Base-by-base conservation (phyloP, 2,113 vertebrate species). In the Syrrhaptes paradoxus region DNA sequence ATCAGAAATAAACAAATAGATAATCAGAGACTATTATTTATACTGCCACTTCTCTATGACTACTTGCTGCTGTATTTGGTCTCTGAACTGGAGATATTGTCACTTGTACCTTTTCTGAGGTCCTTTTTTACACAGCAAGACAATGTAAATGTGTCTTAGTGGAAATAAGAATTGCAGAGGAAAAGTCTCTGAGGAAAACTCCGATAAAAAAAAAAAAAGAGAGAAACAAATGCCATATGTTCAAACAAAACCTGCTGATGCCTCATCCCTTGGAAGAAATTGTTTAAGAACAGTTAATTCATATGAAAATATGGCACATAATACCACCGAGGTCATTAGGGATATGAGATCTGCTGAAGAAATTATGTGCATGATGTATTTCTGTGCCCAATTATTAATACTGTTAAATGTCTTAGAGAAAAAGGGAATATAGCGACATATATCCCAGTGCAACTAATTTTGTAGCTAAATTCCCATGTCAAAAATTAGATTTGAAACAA, bases 261-360 rank as follows among this genome's bases (percentile, higher is more conserved):
- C 55, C 63, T 74, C 48, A 93, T 73, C 84, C 68, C 29, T 85
- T 67, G 32, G 61, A 96, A 83, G 72, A 97, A 88, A 95, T 66
- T 67, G 71, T 70, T 90, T 87, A 93, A 73, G 91, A 95, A 91
- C 78, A 85, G 81, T 75, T 93, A 94, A 96, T 94, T 85, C 75
- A 36, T 41, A 88, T 18, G 51, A 94, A 95, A 96, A 90, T 87
- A 83, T 45, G 48, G 63, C 59, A 87, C 36, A 87, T 79, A 89
- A 82, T 66, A 65, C 62, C 45, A 82, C 34, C 51, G 85, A 94
- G 67, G 62, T 86, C 70, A 93, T 29, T 26, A 78, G 22, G 36
- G 26, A 58, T 77, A 71, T 10, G 34, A 19, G 73, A 91, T 85
- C 74, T 89, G 70, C 36, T 3, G 1, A 73, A 91, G 54, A 94